Percentiles rank a stretch among this genome's conserved stretches.
Evolutionary conservation across 2,797 vertebrate species (phyloP).

Genomic region (Bovichtus variegatus): DNA sequence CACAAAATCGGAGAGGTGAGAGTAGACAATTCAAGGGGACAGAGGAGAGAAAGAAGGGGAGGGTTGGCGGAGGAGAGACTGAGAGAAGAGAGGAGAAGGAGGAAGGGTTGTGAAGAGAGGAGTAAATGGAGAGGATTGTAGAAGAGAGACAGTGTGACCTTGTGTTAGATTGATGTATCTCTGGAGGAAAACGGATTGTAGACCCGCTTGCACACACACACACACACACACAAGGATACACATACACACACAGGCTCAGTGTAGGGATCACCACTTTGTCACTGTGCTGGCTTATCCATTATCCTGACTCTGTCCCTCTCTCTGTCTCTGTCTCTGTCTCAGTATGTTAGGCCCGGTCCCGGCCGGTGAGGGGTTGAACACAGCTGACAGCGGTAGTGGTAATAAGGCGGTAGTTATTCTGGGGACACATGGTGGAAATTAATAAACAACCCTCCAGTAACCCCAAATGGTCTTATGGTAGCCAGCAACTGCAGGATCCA

Average conservation of each 20-base stretch:
- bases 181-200: constrained; percentile 73
- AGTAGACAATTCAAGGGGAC: constrained; percentile 35
- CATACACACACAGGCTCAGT: constrained; percentile 26
- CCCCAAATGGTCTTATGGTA: constrained; percentile 6
- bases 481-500: neutral
- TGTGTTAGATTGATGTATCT: constrained; percentile 81
- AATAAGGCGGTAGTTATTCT: constrained; percentile 59
- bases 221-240: constrained; percentile 8
- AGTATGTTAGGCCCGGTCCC: constrained; percentile 57
- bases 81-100: constrained; percentile 20
- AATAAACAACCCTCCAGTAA: constrained; percentile 32
- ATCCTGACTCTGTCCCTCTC: constrained; percentile 50
- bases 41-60: neutral
- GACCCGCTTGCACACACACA: constrained; percentile 33
- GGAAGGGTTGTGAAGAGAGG: constrained; percentile 13
- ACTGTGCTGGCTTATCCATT: constrained; percentile 73
- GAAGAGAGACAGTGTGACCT: constrained; percentile 68
- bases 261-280: constrained; percentile 77
- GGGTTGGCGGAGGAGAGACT: constrained; percentile 10
- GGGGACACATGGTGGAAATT: constrained; percentile 48
- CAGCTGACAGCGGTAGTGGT: constrained; percentile 58
- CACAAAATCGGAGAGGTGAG: constrained; percentile 27
- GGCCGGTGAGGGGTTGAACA: constrained; percentile 39
- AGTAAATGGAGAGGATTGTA: constrained; percentile 46
- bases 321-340: constrained; percentile 48